Base-by-base conservation (phyloP, 2,113 vertebrate species). In the Hemicordylus capensis region DNA sequence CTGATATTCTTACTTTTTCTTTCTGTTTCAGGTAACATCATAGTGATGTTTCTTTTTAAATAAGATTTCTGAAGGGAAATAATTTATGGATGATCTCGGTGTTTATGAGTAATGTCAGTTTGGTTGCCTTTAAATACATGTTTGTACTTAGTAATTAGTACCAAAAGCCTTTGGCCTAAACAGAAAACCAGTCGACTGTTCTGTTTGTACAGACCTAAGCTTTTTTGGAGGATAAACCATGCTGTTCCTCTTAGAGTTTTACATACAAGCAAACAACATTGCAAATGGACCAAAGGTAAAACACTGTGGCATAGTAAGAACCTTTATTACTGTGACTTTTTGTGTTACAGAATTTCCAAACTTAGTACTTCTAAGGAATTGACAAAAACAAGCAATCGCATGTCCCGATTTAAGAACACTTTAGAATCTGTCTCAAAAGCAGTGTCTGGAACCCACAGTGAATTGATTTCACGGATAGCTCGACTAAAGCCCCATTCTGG, bases 351-450 rank as follows among this genome's bases (percentile, higher is more conserved):
- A 91, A 82, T 96, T 94, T 93, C 96, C 83, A 94, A 94, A 95
- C 95, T 97, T 89, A 96, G 97, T 84, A 96, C 96, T 85, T 97
- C 96, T 14, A 97, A 96, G 89, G 96, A 96, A 96, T 95, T 97
- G 85, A 78, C 92, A 5, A 95, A 96, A 94, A 93, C 97, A 86
- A 97, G 90, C 90, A 96, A 92, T 96, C 96, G 90, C 94, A 98
- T 98, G 98, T 99, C 97, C 44, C 97, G 97, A 66, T 97, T 99
- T 93, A 98, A 95, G 95, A 98, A 75, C 90, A 98, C 98, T 72
- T 95, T 98, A 89, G 97, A 97, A 88, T 98, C 97, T 82, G 96
- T 98, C 92, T 98, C 98, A 64, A 99, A 98, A 96, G 98, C 96
- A 81, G 96, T 99, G 90, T 97, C 97, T 89, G 97, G 96, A 64